Conservation (phyloP, 2,113 vertebrate species). For the Leptobrachium leishanense region DNA sequence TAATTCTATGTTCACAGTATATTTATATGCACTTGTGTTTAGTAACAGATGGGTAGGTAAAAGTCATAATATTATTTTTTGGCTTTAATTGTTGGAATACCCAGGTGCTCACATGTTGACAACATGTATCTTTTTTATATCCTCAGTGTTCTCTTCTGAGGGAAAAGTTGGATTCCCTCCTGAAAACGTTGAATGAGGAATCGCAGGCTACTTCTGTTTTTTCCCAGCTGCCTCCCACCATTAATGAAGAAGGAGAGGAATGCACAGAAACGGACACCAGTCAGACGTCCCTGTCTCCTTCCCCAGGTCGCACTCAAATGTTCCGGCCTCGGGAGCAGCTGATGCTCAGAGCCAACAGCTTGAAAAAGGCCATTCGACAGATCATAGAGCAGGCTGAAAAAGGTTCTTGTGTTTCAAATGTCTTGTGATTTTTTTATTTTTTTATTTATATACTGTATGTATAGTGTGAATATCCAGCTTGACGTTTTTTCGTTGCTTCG, state of each 20-base stretch:
- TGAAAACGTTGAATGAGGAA: constrained; percentile 91
- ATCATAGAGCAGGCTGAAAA: constrained; percentile 96
- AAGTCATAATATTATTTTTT: too few species aligned
- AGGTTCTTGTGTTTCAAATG: constrained; percentile 64
- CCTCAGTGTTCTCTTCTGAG: constrained; percentile 88
- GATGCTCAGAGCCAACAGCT: constrained; percentile 94
- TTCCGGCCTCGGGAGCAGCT: constrained; percentile 93
- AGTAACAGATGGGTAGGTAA: too few species aligned
- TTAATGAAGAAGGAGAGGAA: constrained; percentile 85
- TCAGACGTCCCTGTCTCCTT: constrained; percentile 54
- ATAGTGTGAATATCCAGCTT: constrained; percentile 15
- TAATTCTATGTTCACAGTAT: too few species aligned
- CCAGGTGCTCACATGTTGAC: too few species aligned
- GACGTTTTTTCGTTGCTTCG: neutral
- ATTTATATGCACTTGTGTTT: too few species aligned
- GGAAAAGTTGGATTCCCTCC: constrained; percentile 90
- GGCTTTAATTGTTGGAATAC: too few species aligned
- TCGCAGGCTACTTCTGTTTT: constrained; percentile 81
- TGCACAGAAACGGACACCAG: constrained; percentile 65
- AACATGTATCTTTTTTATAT: neutral
- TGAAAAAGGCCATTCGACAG: constrained; percentile 97
- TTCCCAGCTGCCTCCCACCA: constrained; percentile 83
- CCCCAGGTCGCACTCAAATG: constrained; percentile 71
- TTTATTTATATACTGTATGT: neutral
- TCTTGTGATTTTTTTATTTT: neutral